phyloP scores from a whole-genome alignment of 2,888 invertebrate genomes.

The Lasiommata megera region DNA sequence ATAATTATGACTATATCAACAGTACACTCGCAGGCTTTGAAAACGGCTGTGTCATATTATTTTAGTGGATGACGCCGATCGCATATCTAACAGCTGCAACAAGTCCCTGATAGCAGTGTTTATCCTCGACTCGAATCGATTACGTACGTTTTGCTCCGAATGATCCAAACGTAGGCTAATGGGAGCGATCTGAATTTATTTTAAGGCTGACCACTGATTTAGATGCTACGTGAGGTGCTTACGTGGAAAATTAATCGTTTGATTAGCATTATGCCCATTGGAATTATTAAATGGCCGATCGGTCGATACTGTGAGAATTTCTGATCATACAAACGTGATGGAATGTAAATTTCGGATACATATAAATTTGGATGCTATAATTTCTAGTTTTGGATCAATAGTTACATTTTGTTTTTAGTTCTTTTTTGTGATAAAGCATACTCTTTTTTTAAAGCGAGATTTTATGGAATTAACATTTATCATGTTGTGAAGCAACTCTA shows the following conservation, averaged over 20 bases:
- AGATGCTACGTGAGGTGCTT: constrained; percentile 76
- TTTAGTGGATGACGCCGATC: constrained; percentile 78
- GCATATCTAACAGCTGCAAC: constrained; percentile 75
- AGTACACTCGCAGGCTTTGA: constrained; percentile 52
- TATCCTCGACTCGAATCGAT: constrained; percentile 73
- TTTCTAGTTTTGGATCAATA: not conserved
- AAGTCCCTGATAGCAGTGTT: constrained; percentile 74
- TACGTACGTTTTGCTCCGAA: constrained; percentile 72
- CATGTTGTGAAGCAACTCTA: too few species aligned
- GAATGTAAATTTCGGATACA: constrained; percentile 45
- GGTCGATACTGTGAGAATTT: constrained; percentile 75
- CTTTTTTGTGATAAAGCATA: not conserved
- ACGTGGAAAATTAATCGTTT: constrained; percentile 73
- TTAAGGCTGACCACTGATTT: constrained; percentile 75
- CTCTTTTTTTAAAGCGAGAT: too few species aligned
- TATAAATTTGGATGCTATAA: not conserved
- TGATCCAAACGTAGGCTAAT: constrained; percentile 72
- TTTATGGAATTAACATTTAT: too few species aligned
- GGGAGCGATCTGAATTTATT: constrained; percentile 71
- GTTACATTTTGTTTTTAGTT: not conserved
- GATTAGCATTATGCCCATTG: constrained; percentile 72
- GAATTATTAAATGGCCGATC: constrained; percentile 75
- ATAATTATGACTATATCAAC: constrained; percentile 55
- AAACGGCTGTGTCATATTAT: constrained; percentile 80
- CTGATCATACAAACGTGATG: constrained; percentile 60